Evolutionary conservation across 2,113 vertebrate species (phyloP).

Genomic region (Theristicus caerulescens): DNA sequence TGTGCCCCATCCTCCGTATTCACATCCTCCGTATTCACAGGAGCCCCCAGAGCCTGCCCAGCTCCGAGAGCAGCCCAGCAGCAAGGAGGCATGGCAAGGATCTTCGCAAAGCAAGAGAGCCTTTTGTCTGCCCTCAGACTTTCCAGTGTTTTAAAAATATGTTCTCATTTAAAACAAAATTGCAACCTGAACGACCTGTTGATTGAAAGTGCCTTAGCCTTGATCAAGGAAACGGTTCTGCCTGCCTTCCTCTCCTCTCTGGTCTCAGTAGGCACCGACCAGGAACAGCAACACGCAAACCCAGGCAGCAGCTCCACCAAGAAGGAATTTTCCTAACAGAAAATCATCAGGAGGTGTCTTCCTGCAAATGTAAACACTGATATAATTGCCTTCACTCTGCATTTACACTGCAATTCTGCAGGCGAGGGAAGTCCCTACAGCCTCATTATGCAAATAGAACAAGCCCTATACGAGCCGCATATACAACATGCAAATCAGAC

Average conservation of each 20-base stretch:
- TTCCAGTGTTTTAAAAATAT: background rate
- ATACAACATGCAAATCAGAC: conserved; percentile 45
- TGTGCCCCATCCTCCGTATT: background rate
- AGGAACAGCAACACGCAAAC: background rate
- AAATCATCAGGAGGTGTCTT: conserved; percentile 28
- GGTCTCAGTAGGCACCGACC: rapidly evolving
- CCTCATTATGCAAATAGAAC: conserved; percentile 61
- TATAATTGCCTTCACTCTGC: conserved; percentile 43
- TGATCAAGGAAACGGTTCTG: background rate
- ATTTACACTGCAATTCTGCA: background rate
- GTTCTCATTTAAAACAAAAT: background rate
- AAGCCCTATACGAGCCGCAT: background rate
- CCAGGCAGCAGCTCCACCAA: background rate
- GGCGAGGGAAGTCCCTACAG: conserved; percentile 4
- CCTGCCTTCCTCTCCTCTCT: background rate
- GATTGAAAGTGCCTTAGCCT: background rate
- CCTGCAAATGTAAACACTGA: conserved; percentile 20
- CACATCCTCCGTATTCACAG: rapidly evolving
- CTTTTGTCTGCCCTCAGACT: background rate
- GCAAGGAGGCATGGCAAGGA: background rate
- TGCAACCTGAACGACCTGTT: background rate
- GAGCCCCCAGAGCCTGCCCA: background rate
- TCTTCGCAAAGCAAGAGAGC: rapidly evolving
- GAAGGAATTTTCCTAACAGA: background rate
- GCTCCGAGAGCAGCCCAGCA: rapidly evolving